These are phyloP conservation scores for Centrocercus urophasianus DNA, from an alignment of 2,113 vertebrate genomes.

Conservation along the genomic window DNA sequence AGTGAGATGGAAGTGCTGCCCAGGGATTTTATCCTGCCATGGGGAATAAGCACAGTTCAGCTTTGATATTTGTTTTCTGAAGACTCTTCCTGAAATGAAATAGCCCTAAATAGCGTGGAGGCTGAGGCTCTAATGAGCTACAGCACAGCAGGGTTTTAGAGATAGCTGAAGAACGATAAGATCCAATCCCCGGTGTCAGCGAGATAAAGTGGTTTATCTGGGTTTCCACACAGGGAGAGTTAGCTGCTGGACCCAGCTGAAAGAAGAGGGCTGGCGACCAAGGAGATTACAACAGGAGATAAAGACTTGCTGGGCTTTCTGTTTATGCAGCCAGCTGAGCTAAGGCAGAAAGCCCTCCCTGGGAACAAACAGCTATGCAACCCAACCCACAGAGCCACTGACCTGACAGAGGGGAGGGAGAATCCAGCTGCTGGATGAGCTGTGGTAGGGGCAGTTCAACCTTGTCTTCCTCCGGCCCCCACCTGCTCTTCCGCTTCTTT, in stretches of 20 bases:
- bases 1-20: neutral
- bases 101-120: neutral
- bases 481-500: conserved; percentile 94
- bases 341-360: neutral
- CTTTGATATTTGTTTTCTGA: conserved; percentile 7
- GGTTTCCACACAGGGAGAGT: conserved; percentile 6
- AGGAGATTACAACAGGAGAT: neutral
- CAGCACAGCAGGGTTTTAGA: neutral
- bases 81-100: neutral
- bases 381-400: neutral
- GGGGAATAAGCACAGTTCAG: neutral
- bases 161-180: neutral
- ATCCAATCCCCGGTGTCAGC: neutral
- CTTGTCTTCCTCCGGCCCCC: conserved; percentile 94
- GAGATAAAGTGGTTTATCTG: conserved; percentile 25
- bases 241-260: neutral
- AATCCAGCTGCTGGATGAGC: conserved; percentile 69
- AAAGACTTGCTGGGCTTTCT: neutral
- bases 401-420: conserved; percentile 80
- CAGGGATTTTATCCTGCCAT: neutral
- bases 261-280: neutral
- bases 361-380: neutral
- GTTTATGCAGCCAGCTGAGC: neutral
- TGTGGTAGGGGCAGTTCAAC: conserved; percentile 85
- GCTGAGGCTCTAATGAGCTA: conserved; percentile 18